Percentiles rank a stretch among this genome's conserved stretches.
Evolutionary conservation across 92 coral and sea anemone genomes (phyloP).

Genomic region (Anthopleura xanthogrammica): DNA sequence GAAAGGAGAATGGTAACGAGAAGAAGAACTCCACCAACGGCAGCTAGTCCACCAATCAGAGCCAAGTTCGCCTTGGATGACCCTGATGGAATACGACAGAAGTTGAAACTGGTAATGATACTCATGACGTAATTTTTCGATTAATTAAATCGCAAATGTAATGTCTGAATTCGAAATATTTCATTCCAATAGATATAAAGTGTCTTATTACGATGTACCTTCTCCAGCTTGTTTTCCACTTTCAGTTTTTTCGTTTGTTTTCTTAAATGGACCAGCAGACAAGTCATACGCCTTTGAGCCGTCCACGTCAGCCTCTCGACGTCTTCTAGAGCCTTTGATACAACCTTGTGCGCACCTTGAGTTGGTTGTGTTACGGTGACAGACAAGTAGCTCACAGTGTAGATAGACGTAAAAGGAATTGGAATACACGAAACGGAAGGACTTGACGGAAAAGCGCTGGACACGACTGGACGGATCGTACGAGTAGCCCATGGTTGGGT

Average conservation of each 20-base stretch:
- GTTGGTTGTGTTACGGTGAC: no score
- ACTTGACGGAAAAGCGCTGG: conserved; percentile 18
- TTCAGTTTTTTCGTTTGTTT: background rate
- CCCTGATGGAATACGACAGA: background rate
- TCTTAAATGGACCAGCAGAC: background rate
- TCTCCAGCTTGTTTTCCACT: background rate
- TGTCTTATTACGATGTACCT: background rate
- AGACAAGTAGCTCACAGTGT: no score
- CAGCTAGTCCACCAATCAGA: background rate
- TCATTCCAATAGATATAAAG: background rate
- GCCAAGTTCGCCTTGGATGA: background rate
- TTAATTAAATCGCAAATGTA: no score
- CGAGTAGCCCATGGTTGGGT: conserved; percentile 17
- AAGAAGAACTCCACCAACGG: background rate
- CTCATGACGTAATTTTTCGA: no score
- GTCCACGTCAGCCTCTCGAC: background rate
- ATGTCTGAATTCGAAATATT: background rate
- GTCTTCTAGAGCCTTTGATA: background rate
- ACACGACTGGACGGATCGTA: conserved; percentile 1
- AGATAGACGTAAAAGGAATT: background rate
- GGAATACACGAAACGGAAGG: conserved; percentile 19
- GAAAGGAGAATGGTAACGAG: background rate
- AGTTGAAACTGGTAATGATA: background rate
- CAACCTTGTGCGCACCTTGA: conserved; percentile 14
- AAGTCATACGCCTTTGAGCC: conserved; percentile 2